These are phyloP conservation scores for Phallusia fumigata DNA, from an alignment of 23 tunicate genomes.

Conservation along the genomic window DNA sequence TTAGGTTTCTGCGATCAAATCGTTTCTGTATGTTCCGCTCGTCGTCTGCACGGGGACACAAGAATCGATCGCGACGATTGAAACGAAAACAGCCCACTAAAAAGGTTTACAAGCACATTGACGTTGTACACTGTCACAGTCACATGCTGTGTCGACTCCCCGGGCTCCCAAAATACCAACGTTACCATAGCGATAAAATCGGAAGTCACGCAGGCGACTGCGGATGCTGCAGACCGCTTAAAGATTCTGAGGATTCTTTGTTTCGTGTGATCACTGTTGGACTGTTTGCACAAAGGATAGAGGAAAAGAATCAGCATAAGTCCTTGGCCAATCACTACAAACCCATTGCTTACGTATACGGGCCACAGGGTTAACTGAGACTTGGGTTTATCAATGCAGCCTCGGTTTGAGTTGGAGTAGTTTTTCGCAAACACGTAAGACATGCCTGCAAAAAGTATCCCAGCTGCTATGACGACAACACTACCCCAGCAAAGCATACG, in stretches of 20 bases:
- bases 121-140: not conserved
- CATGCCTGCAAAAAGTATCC: not conserved
- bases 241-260: not conserved
- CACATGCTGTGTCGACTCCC: not conserved
- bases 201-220: not conserved
- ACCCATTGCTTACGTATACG: not conserved
- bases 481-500: not conserved
- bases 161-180: not conserved
- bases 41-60: not conserved
- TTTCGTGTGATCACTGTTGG: not conserved
- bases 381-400: not conserved
- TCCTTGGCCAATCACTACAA: not conserved
- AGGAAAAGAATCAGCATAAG: conserved; percentile 14
- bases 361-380: not conserved
- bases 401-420: not conserved
- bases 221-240: conserved; percentile 1
- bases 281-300: not conserved
- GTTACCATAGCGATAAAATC: conserved; percentile 2
- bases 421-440: not conserved
- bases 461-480: not conserved
- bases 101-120: not conserved
- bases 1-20: too few relatives aligned
- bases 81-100: not conserved
- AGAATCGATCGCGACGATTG: conserved; percentile 6
- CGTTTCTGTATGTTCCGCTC: too few relatives aligned